Percentiles rank a stretch among this genome's conserved stretches.
Evolutionary conservation across 2,888 invertebrate genomes (phyloP).

Genomic region (Drosophila mercatorum): DNA sequence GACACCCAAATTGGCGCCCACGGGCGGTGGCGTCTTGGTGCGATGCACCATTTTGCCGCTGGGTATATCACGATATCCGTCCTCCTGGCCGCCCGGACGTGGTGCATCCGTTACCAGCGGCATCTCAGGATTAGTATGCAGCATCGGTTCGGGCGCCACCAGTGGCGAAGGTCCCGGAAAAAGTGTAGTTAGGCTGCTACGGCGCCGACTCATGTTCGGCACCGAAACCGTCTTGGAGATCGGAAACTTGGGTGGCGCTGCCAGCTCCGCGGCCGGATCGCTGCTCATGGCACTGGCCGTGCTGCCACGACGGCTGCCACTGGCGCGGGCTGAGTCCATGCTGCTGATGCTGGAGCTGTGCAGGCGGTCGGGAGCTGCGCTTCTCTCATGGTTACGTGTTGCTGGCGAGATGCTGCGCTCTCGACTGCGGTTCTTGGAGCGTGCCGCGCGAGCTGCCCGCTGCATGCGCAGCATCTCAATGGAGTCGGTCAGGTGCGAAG

Average conservation of each 20-base stretch:
- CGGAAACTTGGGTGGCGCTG: slow-evolving; percentile 76
- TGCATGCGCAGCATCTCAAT: slow-evolving; percentile 78
- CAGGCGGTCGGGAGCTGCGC: slow-evolving; percentile 78
- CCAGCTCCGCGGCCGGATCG: slow-evolving; percentile 31
- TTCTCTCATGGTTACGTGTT: slow-evolving; percentile 63
- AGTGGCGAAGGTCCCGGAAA: slow-evolving; percentile 81
- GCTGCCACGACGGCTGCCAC: slow-evolving; percentile 73
- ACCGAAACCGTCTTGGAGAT: slow-evolving; percentile 80
- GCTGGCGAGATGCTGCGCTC: slow-evolving; percentile 73
- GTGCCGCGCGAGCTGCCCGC: slow-evolving; percentile 64
- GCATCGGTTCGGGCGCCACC: slow-evolving; percentile 67
- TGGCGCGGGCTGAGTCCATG: slow-evolving; percentile 62
- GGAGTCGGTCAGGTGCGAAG: slow-evolving; percentile 69
- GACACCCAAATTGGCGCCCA: slow-evolving; percentile 82
- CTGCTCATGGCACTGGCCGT: slow-evolving; percentile 63
- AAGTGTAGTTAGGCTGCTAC: slow-evolving; percentile 72
- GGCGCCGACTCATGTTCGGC: slow-evolving; percentile 73
- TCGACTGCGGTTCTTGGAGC: slow-evolving; percentile 60
- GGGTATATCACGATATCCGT: slow-evolving; percentile 74
- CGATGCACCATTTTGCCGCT: slow-evolving; percentile 76
- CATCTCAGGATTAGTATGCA: slow-evolving; percentile 76
- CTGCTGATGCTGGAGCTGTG: slow-evolving; percentile 79
- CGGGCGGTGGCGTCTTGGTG: slow-evolving; percentile 83
- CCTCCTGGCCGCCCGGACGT: slow-evolving; percentile 53
- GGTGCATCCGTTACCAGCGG: slow-evolving; percentile 44